Evolutionary conservation across 2,797 vertebrate species (phyloP).

Genomic region (Gobionotothen gibberifrons): DNA sequence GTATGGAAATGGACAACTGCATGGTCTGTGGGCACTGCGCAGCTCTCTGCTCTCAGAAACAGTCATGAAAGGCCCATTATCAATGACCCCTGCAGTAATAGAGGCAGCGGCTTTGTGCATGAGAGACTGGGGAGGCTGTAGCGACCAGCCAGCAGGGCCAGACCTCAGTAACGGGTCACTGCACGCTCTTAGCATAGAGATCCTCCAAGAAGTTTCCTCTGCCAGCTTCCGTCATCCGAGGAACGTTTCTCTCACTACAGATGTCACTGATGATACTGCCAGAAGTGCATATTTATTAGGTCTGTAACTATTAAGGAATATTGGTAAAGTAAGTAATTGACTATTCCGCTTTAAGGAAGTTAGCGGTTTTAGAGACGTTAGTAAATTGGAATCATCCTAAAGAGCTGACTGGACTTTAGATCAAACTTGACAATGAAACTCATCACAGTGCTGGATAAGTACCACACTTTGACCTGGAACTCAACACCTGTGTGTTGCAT

Average conservation of each 20-base stretch:
- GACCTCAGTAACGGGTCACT: slow-evolving; percentile 75
- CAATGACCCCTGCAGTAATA: slow-evolving; percentile 72
- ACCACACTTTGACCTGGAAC: not conserved
- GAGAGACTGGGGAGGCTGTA: slow-evolving; percentile 55
- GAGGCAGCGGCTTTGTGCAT: slow-evolving; percentile 52
- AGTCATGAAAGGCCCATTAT: slow-evolving; percentile 64
- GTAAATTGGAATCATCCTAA: not conserved
- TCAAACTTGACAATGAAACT: not conserved
- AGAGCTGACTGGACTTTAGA: not conserved
- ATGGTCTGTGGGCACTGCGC: slow-evolving; percentile 26
- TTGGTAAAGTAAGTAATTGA: slow-evolving; percentile 12
- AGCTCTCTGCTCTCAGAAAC: slow-evolving; percentile 46
- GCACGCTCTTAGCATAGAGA: slow-evolving; percentile 66
- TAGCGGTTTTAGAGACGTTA: not conserved
- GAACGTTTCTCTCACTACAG: slow-evolving; percentile 44
- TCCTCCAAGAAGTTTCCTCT: slow-evolving; percentile 56
- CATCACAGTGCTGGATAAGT: not conserved
- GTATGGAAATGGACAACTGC: slow-evolving; percentile 43
- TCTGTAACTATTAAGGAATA: slow-evolving; percentile 28
- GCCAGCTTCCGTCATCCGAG: slow-evolving; percentile 49
- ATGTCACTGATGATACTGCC: slow-evolving; percentile 63
- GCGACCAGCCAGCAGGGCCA: slow-evolving; percentile 61
- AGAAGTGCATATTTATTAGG: slow-evolving; percentile 50
- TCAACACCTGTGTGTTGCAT: not conserved
- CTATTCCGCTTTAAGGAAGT: slow-evolving; percentile 24